Base-by-base conservation (phyloP, 2,888 invertebrate species). In the Eugnorisma glareosa region DNA sequence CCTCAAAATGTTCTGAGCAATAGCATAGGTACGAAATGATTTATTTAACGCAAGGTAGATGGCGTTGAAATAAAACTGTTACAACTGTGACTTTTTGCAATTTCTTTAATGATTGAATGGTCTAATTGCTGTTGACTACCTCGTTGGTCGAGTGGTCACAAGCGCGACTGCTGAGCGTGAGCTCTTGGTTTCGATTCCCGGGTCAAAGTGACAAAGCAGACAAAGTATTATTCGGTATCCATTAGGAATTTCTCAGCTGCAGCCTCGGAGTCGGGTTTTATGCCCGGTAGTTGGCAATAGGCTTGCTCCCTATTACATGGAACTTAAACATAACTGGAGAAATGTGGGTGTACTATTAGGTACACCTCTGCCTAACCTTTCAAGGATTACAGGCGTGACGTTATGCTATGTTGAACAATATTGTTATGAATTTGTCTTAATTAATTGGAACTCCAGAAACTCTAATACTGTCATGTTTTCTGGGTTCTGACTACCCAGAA, bases 21-120 rank as follows among this genome's bases (percentile, higher is more conserved):
- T 2, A 18, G 31, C 2, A 13, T 31, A 11, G 24, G 4, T 35
- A 10, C n/a, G n/a, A 51, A 43, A 66, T 72, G 0, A 48, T 81
- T 77, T 21, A 3, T 10, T 3, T 0, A 40, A 6, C 21, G 7
- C 2, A 35, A 0, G 48, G 66, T 24, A 82, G 82, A 82, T 82
- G 82, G 79, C 78, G 64, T 11, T 73, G 6, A 15, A 78, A 10
- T 11, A 24, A 68, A 61, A 69, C 24, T 28, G 18, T 51, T 18
- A 51, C 28, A 5, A 24, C 2, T 72, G 18, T 15, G 18, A 1
- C 0, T 43, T 43, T 54, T 8, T 37, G 11, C 24, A 8, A 31
- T 24, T 51, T 40, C 8, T 4, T 15, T 43, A 28, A 15, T 54
- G 1, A 5, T 21, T 24, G 24, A 48, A 21, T 18, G 6, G 48